Evolutionary conservation across 2,888 invertebrate genomes (phyloP), one percentile per base, ranked within the genome.

Genomic region (Hermaeophaga mercurialis): DNA sequence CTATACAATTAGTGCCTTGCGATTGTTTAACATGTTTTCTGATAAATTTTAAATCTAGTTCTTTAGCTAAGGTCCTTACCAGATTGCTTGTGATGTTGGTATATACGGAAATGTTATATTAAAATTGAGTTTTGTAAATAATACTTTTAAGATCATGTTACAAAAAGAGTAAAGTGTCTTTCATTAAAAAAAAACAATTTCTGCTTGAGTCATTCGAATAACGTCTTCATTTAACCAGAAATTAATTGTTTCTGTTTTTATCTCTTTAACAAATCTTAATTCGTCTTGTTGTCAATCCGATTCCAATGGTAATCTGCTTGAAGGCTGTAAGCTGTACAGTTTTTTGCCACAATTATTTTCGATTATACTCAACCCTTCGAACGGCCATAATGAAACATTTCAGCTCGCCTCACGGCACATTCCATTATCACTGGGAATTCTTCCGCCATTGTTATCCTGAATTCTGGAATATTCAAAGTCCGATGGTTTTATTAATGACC

Each of bases 401-500:
- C 65, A 67, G 52, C 39, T 54, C 65, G 67, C 66, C 61, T 56
- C 61, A 58, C 58, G 62, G 66, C 65, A 63, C 64, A 65, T 68
- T 66, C 67, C 66, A 70, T 69, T 70, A 69, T 68, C 67, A 63
- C 62, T 56, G 62, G 62, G 58, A 70, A 70, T 70, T 68, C 71
- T 70, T 71, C 63, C 61, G 63, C 70, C 54, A 69, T 70, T 71
- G 69, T 71, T 71, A 71, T 68, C 67, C 61, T 54, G 66, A 64
- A 62, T 67, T 65, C 62, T 48, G 65, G 68, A 70, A 69, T 70
- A 70, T 70, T 70, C 67, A 70, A 68, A 69, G 64, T 66, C 66
- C 65, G 66, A 69, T 67, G 67, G 65, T 66, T 66, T 67, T 69
- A 71, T 70, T 71, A 71, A 71, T 67, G 70, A 64, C 62, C 62